Evolutionary conservation across 1,140 invertebrate species (phyloP), one percentile per base, ranked within the genome.

Genomic region (Zaprionus tsacasi): DNA sequence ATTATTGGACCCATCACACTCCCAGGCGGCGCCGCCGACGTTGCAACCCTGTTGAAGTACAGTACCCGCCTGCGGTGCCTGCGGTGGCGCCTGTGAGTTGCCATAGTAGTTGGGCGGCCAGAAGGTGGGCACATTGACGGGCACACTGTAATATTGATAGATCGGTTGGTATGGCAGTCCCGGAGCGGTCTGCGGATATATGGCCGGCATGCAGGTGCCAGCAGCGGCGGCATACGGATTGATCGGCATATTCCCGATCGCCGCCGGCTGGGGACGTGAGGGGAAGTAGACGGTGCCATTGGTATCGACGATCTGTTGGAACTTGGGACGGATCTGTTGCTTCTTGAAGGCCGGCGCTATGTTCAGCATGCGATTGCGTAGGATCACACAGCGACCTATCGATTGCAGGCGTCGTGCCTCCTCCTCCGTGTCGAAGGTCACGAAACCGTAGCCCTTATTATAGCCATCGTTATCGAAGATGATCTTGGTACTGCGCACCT

Each of bases 361-460:
- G n/a, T 70, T 75, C 6, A 70, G 36, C 0, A 56, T 35, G 8
- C 43, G 68, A 65, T 75, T 75, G 17, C 43, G 58, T 3, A 75
- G 12, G 2, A 70, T 27, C 15, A 69, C 36, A 1, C 45, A 69
- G 3, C 54, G 33, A 38, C 55, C 45, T 1, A 59, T 17, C 10
- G 36, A 10, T 5, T 68, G 63, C 1, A 73, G 58, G 7, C 56
- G 60, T 10, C 40, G 55, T 6, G 60, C 72, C 40, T 70, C 67
- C 17, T 50, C 58, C 35, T 75, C 67, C 0, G 67, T 75, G 6
- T 70, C 38, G 27, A 70, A 74, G 1, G 71, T 74, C 11, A 74
- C 71, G 7, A 75, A 75, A 12, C 66, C 71, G 13, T 74, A 74
- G 59, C 71, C 71, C 58, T 74, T 74, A 6, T 57, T 69, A 3